Conservation (phyloP, 2,797 vertebrate genomes). For the Rhinogobio ventralis region DNA sequence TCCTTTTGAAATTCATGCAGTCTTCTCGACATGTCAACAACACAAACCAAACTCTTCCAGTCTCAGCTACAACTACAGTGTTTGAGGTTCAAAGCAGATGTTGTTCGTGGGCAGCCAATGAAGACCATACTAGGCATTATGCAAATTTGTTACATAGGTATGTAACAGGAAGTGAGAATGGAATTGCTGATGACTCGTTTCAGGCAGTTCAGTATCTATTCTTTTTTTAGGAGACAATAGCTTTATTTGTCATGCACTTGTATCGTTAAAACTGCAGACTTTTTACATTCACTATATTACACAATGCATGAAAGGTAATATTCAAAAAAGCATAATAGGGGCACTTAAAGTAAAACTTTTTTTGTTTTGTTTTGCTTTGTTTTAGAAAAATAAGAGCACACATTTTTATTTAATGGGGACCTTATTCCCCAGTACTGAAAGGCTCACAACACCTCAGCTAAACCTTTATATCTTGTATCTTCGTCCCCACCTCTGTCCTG, state of each 20-base stretch:
- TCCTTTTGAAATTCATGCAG: background rate
- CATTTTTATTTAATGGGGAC: background rate
- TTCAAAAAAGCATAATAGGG: background rate
- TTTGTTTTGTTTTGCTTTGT: background rate
- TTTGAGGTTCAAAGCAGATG: background rate
- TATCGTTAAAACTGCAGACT: background rate
- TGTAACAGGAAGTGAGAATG: background rate
- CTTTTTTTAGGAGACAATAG: background rate
- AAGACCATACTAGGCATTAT: background rate
- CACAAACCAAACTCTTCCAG: background rate
- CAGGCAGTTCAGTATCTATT: background rate
- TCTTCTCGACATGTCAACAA: background rate
- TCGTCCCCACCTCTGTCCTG: background rate
- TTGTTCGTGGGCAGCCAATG: background rate
- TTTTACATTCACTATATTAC: background rate
- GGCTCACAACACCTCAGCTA: constrained; percentile 50
- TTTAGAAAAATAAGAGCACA: background rate
- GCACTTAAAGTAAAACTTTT: background rate
- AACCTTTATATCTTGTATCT: constrained; percentile 56
- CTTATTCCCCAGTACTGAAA: background rate
- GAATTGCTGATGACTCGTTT: background rate
- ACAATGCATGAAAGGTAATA: background rate
- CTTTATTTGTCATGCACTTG: background rate
- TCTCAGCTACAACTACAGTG: background rate
- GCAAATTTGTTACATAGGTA: background rate